Evolutionary conservation across 2,888 invertebrate genomes (phyloP).

Genomic region (Himalopsyche kuldschensis): DNA sequence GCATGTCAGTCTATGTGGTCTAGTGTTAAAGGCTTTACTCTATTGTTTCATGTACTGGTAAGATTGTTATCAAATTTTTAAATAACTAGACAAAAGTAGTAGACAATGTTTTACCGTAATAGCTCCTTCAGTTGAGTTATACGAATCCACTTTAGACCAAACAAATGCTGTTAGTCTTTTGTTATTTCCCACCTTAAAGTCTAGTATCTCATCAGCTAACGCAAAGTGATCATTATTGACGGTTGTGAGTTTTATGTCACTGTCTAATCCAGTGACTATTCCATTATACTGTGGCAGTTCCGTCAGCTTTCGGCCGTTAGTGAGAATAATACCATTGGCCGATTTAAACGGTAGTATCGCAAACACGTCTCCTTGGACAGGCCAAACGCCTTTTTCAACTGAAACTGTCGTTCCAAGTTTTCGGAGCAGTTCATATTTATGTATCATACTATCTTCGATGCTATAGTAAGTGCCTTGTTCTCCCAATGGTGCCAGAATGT

Average conservation of each 20-base stretch:
- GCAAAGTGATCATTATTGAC: conserved; percentile 14
- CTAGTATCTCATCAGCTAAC: conserved; percentile 16
- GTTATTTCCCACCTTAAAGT: conserved; percentile 17
- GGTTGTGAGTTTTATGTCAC: not conserved
- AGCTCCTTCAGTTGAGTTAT: conserved; percentile 8
- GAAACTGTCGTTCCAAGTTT: not conserved
- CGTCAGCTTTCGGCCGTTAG: not conserved
- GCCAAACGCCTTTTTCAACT: not conserved
- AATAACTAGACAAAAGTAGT: no score
- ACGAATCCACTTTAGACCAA: conserved; percentile 5
- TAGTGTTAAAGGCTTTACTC: no score
- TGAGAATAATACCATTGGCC: conserved; percentile 4
- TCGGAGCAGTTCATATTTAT: conserved; percentile 3
- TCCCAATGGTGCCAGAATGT: not conserved
- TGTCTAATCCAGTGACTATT: not conserved
- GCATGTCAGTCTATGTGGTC: no score
- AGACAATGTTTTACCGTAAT: conserved; percentile 18
- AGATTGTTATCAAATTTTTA: no score
- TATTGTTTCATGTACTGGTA: no score
- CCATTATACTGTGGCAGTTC: not conserved
- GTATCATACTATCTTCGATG: not conserved
- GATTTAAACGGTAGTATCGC: not conserved
- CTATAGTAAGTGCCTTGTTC: conserved; percentile 10
- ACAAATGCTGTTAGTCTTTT: conserved; percentile 19
- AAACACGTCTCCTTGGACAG: not conserved